Percentiles rank a stretch among this genome's conserved stretches.
Conservation (phyloP, 2,888 invertebrate genomes). For the Volucella inflata region DNA sequence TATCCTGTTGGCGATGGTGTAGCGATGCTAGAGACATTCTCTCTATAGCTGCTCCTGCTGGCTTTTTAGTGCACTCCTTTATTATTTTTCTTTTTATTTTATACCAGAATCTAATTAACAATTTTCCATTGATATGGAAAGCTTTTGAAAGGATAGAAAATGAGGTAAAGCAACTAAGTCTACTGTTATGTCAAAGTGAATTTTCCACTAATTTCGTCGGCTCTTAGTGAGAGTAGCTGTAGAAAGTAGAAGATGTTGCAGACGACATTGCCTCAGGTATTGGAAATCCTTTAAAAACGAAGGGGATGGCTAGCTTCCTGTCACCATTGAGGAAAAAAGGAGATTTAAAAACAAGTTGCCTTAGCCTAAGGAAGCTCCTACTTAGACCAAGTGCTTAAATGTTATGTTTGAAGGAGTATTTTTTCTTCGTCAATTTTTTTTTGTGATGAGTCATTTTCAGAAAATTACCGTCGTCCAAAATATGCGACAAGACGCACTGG, state of each 20-base stretch:
- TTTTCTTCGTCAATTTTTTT: conserved; percentile 6
- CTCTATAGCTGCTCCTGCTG: conserved; percentile 20
- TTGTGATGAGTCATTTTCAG: conserved; percentile 12
- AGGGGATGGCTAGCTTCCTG: conserved; percentile 4
- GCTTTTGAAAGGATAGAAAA: conserved; percentile 34
- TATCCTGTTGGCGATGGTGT: conserved; percentile 17
- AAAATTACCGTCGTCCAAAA: not conserved
- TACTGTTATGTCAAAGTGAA: conserved; percentile 76
- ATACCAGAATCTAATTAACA: conserved; percentile 83
- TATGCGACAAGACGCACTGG: too few species aligned
- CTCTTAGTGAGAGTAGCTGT: conserved; percentile 59
- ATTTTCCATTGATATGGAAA: conserved; percentile 82
- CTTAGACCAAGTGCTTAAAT: not conserved
- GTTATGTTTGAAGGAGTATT: conserved; percentile 1
- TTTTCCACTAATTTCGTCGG: conserved; percentile 76
- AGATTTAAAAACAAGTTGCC: not conserved
- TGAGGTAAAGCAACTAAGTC: conserved; percentile 17
- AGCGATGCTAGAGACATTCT: too few species aligned
- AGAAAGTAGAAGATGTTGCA: conserved; percentile 2
- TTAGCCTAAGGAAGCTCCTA: not conserved
- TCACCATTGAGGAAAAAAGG: not conserved
- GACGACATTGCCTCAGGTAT: conserved; percentile 20
- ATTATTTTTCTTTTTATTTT: not conserved
- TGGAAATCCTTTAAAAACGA: not conserved
- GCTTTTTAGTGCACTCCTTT: conserved; percentile 22